A percentile compares a stretch with the other conserved stretches of the same genome.
Evolutionary conservation across 2,797 vertebrate species (phyloP).

Genomic region (Zenarchopterus dispar): DNA sequence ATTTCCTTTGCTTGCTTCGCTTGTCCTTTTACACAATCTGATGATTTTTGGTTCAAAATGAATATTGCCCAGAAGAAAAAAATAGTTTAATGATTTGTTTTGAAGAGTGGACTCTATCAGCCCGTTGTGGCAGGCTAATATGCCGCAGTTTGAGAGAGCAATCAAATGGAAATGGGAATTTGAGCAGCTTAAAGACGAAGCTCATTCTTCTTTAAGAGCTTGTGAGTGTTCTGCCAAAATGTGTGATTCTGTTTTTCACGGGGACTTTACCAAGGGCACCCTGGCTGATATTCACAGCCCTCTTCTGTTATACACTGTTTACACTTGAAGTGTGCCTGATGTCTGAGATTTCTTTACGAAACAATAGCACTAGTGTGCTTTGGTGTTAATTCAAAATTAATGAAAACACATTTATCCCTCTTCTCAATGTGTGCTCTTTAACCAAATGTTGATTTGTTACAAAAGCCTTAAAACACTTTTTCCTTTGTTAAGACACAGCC

Average conservation of each 20-base stretch:
- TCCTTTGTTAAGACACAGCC: no score
- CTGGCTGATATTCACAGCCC: constrained; percentile 55
- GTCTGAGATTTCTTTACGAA: constrained; percentile 30
- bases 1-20: constrained; percentile 45
- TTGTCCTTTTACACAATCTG: constrained; percentile 69
- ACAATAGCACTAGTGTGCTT: constrained; percentile 28
- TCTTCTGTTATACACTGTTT: constrained; percentile 48
- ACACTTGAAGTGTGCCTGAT: constrained; percentile 29
- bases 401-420: neutral
- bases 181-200: constrained; percentile 72
- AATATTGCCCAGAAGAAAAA: constrained; percentile 68
- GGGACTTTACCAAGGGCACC: constrained; percentile 20
- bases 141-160: constrained; percentile 64
- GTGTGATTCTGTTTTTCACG: constrained; percentile 47
- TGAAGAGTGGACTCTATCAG: constrained; percentile 63
- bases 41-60: constrained; percentile 59
- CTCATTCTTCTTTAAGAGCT: constrained; percentile 62
- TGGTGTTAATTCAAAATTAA: constrained; percentile 17
- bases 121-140: constrained; percentile 65
- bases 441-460: no score
- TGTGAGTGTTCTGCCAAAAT: constrained; percentile 65
- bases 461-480: no score
- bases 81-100: constrained; percentile 65
- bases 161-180: constrained; percentile 76
- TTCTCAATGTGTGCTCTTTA: no score